These are phyloP conservation scores for Steatocranus sp. DNA, from an alignment of 2,797 vertebrate genomes.

Conservation along the genomic window DNA sequence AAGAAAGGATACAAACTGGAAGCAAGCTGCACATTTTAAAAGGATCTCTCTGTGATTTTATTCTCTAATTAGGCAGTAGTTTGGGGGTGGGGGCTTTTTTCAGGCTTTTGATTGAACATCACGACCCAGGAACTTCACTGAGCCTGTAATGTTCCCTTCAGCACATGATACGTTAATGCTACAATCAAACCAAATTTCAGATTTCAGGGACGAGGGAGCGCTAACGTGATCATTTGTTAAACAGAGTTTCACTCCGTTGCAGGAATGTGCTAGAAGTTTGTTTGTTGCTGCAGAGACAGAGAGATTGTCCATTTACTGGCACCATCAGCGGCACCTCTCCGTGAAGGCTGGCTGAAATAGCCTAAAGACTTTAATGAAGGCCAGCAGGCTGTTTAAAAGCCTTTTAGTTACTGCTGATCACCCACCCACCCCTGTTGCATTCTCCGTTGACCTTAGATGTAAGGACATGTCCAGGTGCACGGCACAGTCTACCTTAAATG, in stretches of 20 bases:
- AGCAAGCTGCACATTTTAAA: background rate
- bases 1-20: background rate
- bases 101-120: conserved; percentile 16
- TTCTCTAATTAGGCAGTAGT: background rate
- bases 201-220: background rate
- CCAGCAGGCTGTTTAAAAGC: conserved; percentile 35
- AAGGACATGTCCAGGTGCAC: background rate
- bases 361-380: conserved; percentile 43
- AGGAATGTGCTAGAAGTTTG: background rate
- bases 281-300: background rate
- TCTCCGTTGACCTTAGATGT: conserved; percentile 9
- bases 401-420: background rate
- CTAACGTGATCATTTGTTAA: conserved; percentile 4
- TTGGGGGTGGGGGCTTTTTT: background rate
- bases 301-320: background rate
- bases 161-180: background rate
- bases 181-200: conserved; percentile 22
- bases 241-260: background rate
- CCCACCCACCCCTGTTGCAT: background rate
- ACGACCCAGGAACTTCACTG: background rate
- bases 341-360: conserved; percentile 26
- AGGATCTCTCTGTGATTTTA: background rate
- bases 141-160: background rate
- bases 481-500: background rate
- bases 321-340: conserved; percentile 7